phyloP scores from a whole-genome alignment of 2,888 invertebrate genomes.

The Drosophila macrothrix region DNA sequence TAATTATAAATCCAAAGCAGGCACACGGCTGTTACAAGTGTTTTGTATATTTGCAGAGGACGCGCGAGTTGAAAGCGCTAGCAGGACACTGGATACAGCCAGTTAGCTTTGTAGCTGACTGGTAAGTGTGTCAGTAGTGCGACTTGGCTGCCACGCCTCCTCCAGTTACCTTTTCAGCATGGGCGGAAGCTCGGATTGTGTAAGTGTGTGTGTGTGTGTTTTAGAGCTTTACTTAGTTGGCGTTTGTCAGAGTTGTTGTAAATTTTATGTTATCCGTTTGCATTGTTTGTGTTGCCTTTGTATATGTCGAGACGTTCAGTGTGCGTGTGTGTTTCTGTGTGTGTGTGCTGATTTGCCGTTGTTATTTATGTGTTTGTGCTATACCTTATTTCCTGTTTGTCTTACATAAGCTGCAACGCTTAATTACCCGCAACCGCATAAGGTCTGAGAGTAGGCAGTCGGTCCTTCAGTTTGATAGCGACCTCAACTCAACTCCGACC shows the following conservation, averaged over 20 bases:
- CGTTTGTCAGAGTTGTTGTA: slow-evolving; percentile 68
- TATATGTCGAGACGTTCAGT: slow-evolving; percentile 55
- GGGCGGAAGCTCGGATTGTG: slow-evolving; percentile 48
- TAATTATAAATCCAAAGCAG: slow-evolving; percentile 79
- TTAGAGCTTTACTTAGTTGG: slow-evolving; percentile 59
- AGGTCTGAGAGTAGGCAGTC: slow-evolving; percentile 4
- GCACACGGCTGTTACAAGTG: slow-evolving; percentile 67
- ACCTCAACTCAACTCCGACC: neutral
- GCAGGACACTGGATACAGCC: slow-evolving; percentile 18
- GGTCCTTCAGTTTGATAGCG: neutral
- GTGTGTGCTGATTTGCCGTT: slow-evolving; percentile 51
- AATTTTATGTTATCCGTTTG: slow-evolving; percentile 79
- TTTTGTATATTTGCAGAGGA: slow-evolving; percentile 75
- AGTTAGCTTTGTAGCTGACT: neutral
- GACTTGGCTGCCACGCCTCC: slow-evolving; percentile 60
- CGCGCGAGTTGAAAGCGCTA: slow-evolving; percentile 42
- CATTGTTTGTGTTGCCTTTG: slow-evolving; percentile 75
- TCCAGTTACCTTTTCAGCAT: slow-evolving; percentile 65
- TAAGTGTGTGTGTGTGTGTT: slow-evolving; percentile 19
- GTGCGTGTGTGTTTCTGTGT: slow-evolving; percentile 9
- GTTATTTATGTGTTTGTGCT: slow-evolving; percentile 78
- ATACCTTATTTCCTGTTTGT: slow-evolving; percentile 79
- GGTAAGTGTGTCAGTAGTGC: slow-evolving; percentile 69
- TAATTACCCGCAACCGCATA: slow-evolving; percentile 69
- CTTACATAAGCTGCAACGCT: slow-evolving; percentile 78